These are phyloP conservation scores for Gadus chalcogrammus DNA, from an alignment of 2,113 vertebrate genomes.

Conservation along the genomic window DNA sequence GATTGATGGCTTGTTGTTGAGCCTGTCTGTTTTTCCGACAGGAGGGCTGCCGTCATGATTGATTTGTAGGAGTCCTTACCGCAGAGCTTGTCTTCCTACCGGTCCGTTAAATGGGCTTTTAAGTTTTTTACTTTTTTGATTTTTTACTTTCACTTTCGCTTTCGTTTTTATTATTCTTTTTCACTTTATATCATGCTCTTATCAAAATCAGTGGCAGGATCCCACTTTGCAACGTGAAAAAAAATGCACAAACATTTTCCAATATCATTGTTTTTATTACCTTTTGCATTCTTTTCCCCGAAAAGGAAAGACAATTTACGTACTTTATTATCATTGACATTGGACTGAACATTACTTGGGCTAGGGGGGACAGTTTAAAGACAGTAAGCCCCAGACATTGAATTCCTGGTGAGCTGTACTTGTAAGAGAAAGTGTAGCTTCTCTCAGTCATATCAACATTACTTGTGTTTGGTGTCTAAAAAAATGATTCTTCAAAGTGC, in stretches of 20 bases:
- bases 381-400: too few relatives aligned
- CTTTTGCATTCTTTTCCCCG: constrained; percentile 24
- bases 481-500: neutral
- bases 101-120: constrained; percentile 42
- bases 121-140: neutral
- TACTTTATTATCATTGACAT: too few relatives aligned
- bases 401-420: neutral
- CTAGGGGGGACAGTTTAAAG: too few relatives aligned
- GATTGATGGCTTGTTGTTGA: neutral
- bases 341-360: too few relatives aligned
- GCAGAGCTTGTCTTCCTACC: constrained; percentile 75
- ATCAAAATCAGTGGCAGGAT: constrained; percentile 19
- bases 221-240: constrained; percentile 15
- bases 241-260: constrained; percentile 52
- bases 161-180: constrained; percentile 7
- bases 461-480: constrained; percentile 3
- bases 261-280: neutral
- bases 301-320: neutral
- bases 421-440: neutral
- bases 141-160: neutral
- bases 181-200: constrained; percentile 6
- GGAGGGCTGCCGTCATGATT: too few relatives aligned
- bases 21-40: neutral
- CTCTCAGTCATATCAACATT: constrained; percentile 33
- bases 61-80: constrained; percentile 10